Evolutionary conservation across 2,797 vertebrate genomes (phyloP).

Genomic region (Darevskia nairensis): DNA sequence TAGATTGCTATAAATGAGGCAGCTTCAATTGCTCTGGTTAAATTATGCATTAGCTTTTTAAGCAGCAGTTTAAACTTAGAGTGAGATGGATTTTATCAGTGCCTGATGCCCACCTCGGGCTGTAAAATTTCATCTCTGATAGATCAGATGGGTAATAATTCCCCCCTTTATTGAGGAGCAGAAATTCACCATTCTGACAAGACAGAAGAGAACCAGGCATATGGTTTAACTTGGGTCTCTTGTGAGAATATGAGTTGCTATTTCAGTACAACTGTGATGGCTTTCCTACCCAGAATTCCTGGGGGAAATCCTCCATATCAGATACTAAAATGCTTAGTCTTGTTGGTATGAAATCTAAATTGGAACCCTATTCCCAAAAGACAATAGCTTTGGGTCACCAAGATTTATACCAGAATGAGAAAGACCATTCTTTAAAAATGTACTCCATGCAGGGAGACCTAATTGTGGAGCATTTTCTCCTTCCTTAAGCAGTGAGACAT

Average conservation of each 20-base stretch:
- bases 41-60: slow-evolving; percentile 69
- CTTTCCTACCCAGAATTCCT: not conserved
- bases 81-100: slow-evolving; percentile 41
- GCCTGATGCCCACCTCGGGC: slow-evolving; percentile 53
- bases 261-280: not conserved
- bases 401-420: too few relatives aligned
- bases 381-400: not conserved
- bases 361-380: not conserved
- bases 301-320: not conserved
- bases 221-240: not conserved
- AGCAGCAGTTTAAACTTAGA: slow-evolving; percentile 60
- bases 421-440: too few relatives aligned
- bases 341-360: not conserved
- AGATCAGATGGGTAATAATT: slow-evolving; percentile 28
- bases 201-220: rapidly evolving
- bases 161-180: not conserved
- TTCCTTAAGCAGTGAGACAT: not conserved
- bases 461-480: not conserved
- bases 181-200: not conserved
- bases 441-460: not conserved
- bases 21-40: slow-evolving; percentile 42
- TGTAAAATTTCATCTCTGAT: slow-evolving; percentile 47
- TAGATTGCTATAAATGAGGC: not conserved
- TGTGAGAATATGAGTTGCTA: not conserved
- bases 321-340: not conserved